Evolutionary conservation across 2,113 vertebrate species (phyloP).

Genomic region (Hippocampus comes): DNA sequence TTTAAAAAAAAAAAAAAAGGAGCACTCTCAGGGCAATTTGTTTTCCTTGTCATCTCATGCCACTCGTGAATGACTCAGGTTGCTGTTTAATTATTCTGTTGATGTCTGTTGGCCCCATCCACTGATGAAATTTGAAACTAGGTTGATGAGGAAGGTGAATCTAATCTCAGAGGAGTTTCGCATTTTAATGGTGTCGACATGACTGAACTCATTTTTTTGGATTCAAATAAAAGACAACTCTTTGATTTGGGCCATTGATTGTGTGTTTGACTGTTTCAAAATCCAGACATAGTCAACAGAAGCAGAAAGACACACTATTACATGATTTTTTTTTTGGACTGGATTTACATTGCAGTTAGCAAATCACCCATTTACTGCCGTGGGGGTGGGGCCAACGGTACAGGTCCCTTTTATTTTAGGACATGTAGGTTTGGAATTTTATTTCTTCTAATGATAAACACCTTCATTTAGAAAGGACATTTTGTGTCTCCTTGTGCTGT

Average conservation of each 20-base stretch:
- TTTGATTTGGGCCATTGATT: not conserved
- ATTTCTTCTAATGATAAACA: not conserved
- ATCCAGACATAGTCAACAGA: not conserved
- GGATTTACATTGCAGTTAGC: no score
- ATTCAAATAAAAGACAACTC: not conserved
- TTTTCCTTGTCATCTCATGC: slow-evolving; percentile 33
- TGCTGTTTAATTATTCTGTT: slow-evolving; percentile 55
- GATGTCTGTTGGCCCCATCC: slow-evolving; percentile 39
- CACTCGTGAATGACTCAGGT: slow-evolving; percentile 30
- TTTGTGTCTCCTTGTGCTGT: no score
- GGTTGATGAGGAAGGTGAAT: slow-evolving; percentile 15
- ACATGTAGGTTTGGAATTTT: no score
- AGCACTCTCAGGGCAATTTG: slow-evolving; percentile 15
- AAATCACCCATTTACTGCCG: no score
- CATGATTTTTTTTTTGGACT: no score
- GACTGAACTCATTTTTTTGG: slow-evolving; percentile 41
- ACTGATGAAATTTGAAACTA: slow-evolving; percentile 45
- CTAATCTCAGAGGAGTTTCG: slow-evolving; percentile 11
- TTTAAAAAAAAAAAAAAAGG: slow-evolving; percentile 21
- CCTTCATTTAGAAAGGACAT: not conserved
- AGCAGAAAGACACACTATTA: no score
- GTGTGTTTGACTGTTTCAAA: not conserved
- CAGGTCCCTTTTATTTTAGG: no score
- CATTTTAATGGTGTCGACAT: not conserved
- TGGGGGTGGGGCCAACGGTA: no score